phyloP scores from a whole-genome alignment of 2,113 vertebrate genomes.

The Tiliqua scincoides region DNA sequence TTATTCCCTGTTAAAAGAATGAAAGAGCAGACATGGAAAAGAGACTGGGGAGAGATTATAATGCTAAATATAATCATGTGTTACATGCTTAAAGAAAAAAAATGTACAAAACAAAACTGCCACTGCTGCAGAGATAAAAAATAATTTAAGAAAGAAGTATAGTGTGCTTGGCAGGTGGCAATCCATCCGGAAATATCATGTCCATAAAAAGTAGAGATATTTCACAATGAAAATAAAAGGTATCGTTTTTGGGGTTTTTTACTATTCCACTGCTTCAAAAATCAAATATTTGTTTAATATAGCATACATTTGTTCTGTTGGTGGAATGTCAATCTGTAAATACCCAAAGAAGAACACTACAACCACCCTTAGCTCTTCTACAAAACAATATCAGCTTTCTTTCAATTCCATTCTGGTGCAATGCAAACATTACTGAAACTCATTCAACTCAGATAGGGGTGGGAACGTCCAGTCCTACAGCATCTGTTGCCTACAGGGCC shows the following conservation, averaged over 20 bases:
- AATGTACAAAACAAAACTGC: constrained; percentile 52
- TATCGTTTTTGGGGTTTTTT: constrained; percentile 49
- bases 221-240: constrained; percentile 31
- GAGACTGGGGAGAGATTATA: constrained; percentile 54
- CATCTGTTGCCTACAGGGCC: not conserved
- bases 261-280: not conserved
- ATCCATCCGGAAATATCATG: constrained; percentile 61
- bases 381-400: constrained; percentile 16
- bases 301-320: constrained; percentile 44
- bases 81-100: constrained; percentile 61
- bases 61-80: constrained; percentile 56
- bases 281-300: constrained; percentile 35
- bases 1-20: constrained; percentile 71
- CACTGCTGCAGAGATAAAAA: constrained; percentile 60
- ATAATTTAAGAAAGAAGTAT: constrained; percentile 65
- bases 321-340: constrained; percentile 53
- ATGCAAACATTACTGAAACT: constrained; percentile 26
- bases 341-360: constrained; percentile 35
- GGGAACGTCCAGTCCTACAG: accelerated
- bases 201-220: constrained; percentile 55
- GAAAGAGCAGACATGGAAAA: constrained; percentile 46
- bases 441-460: not conserved
- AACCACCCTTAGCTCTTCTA: constrained; percentile 7
- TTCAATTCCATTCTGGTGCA: constrained; percentile 5
- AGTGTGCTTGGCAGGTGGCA: constrained; percentile 51